These are phyloP conservation scores for Cantharis flavilabris DNA, from an alignment of 2,888 invertebrate species.

Conservation along the genomic window DNA sequence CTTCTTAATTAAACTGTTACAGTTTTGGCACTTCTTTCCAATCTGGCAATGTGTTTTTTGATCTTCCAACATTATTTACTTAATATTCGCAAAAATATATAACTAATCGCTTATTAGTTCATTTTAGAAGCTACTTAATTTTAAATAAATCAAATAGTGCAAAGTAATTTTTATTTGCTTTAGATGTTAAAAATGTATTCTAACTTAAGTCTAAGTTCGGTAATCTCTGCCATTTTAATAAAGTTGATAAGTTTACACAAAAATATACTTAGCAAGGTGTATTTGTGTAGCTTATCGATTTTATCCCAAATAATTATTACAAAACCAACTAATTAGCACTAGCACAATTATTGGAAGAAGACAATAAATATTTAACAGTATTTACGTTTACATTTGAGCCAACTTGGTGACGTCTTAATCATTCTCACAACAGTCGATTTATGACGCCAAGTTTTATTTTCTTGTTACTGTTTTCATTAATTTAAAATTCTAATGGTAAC, in stretches of 20 bases:
- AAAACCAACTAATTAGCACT: constrained; percentile 12
- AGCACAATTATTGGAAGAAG: constrained; percentile 11
- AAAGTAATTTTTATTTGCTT: background rate
- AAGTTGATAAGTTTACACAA: constrained; percentile 27
- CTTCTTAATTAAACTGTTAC: constrained; percentile 13
- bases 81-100: background rate
- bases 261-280: background rate
- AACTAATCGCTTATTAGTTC: background rate
- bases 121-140: background rate
- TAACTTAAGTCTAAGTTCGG: constrained; percentile 34
- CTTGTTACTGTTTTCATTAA: constrained; percentile 13
- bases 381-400: constrained; percentile 30
- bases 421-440: constrained; percentile 23
- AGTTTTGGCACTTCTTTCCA: constrained; percentile 29
- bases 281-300: background rate
- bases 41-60: constrained; percentile 10
- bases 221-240: constrained; percentile 23
- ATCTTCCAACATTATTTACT: constrained; percentile 10
- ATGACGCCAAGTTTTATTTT: constrained; percentile 25
- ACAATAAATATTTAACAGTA: constrained; percentile 18
- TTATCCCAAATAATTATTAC: constrained; percentile 11
- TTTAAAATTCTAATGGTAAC: constrained; percentile 19
- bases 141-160: background rate
- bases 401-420: constrained; percentile 29
- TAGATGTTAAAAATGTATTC: constrained; percentile 13